Percentiles rank a stretch among this genome's conserved stretches.
Conservation (phyloP, 1,140 invertebrate species). For the Nephila pilipes region DNA sequence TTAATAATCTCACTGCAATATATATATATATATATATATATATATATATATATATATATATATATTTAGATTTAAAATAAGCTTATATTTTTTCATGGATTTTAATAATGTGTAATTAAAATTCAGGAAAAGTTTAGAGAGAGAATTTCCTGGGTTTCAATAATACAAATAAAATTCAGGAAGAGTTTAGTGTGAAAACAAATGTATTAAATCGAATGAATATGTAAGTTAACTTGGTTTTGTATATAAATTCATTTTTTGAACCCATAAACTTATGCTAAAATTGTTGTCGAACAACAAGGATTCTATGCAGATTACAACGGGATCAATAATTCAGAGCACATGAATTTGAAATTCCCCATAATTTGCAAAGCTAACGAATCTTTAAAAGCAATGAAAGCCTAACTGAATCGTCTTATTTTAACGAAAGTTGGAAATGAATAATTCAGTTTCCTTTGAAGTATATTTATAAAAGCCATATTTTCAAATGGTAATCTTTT, state of each 20-base stretch:
- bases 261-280: background rate
- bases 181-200: no score
- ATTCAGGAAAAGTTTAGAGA: no score
- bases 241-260: background rate
- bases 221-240: background rate
- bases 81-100: no score
- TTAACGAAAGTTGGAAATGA: background rate
- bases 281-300: background rate
- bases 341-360: background rate
- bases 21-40: no score
- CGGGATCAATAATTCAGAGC: background rate
- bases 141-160: no score
- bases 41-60: no score
- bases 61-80: no score
- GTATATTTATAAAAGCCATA: conserved; percentile 8
- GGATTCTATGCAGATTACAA: background rate
- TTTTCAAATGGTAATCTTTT: background rate
- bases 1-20: no score
- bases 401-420: background rate
- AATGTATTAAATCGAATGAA: no score
- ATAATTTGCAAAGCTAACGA: conserved; percentile 26
- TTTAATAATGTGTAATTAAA: no score
- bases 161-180: no score
- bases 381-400: background rate
- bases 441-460: conserved; percentile 27